Base-by-base conservation (phyloP, 1,140 invertebrate genomes). In the Rhynchophorus ferrugineus region DNA sequence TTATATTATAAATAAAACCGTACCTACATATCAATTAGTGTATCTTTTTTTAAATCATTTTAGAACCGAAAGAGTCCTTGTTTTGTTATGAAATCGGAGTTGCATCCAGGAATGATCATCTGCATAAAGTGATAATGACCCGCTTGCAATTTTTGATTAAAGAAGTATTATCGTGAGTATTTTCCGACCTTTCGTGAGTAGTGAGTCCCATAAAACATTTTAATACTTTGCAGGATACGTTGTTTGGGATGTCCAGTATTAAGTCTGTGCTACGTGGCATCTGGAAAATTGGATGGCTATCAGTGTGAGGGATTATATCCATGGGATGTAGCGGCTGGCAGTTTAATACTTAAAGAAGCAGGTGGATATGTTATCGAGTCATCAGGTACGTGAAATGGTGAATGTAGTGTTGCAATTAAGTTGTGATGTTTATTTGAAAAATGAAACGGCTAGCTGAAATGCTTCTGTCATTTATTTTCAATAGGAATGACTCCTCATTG, bases 181-280 rank as follows among this genome's bases (percentile, higher is more conserved):
- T 7, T 16, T 33, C 38, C 11, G 22, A 41, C 24, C 5, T 29
- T 5, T 29, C 24, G 24, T 29, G 11, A 6, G 24, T 29, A 11
- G 24, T 29, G 24, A 29, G 11, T 11, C 24, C 24, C 11, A 11
- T 29, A 29, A 6, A 29, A 29, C 24, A 38, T 14, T 14, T 6
- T 38, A 6, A 38, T 38, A 13, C 13, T 11, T 29, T 58, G 52
- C 59, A 86, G 87, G 24, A 77, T 88, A 21, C 75, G 88, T 34
- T 76, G 78, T 19, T 69, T 85, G 46, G 87, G 88, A 5, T 85
- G 81, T 46, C 84, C 84, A 5, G 85, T 86, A 6, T 62, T 89
- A 37, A 82, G 84, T 11, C 69, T 89, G 54, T 84, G 83, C 61
- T 80, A 79, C 49, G 79, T 91, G 9, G 86, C 87, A n/a, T 74